Percentiles rank a stretch among this genome's conserved stretches.
phyloP scores from a whole-genome alignment of 2,888 invertebrate genomes.

The Drosophila suboccidentalis region DNA sequence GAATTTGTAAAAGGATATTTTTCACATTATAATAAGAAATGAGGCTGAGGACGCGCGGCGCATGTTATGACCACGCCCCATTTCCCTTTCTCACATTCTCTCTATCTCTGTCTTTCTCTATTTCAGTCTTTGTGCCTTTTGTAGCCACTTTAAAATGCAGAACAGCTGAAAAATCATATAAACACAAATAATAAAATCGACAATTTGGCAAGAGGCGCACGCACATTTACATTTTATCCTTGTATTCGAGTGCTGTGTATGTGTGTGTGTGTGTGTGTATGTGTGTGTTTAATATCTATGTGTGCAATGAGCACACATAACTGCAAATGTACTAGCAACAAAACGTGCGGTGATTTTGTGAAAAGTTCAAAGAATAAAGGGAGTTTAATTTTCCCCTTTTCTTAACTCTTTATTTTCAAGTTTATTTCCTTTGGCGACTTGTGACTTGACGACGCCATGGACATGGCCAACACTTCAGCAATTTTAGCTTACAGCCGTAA shows the following conservation, averaged over 20 bases:
- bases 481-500: not conserved
- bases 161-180: slow-evolving; percentile 83
- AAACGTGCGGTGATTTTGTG: slow-evolving; percentile 76
- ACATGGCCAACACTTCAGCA: slow-evolving; percentile 8
- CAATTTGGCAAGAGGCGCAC: slow-evolving; percentile 81
- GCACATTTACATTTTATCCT: slow-evolving; percentile 64
- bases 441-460: slow-evolving; percentile 31
- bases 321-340: slow-evolving; percentile 80
- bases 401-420: slow-evolving; percentile 9
- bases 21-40: slow-evolving; percentile 82
- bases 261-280: slow-evolving; percentile 13
- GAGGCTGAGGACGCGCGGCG: slow-evolving; percentile 75
- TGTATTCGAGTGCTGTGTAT: slow-evolving; percentile 18
- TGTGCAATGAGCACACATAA: slow-evolving; percentile 77
- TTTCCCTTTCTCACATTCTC: not conserved
- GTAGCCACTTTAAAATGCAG: slow-evolving; percentile 79
- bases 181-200: slow-evolving; percentile 84
- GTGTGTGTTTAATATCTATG: slow-evolving; percentile 28
- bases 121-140: not conserved
- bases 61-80: slow-evolving; percentile 59
- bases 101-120: not conserved
- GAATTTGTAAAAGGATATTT: slow-evolving; percentile 81
- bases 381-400: slow-evolving; percentile 53
- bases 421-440: slow-evolving; percentile 37
- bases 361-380: slow-evolving; percentile 60